phyloP scores from a whole-genome alignment of 2,113 vertebrate genomes.

The Heterotilapia buettikoferi region DNA sequence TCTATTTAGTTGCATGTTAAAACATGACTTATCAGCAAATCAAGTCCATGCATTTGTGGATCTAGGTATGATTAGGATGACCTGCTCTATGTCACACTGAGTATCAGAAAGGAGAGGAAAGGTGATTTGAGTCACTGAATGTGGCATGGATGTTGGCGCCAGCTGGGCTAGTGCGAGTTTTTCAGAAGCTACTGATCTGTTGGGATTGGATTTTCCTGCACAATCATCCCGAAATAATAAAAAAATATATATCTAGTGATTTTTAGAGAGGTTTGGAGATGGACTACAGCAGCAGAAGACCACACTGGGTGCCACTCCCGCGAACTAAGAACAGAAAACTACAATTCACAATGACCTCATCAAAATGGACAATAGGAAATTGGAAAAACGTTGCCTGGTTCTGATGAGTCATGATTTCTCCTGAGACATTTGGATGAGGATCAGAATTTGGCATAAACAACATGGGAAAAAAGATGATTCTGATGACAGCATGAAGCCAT shows the following conservation, averaged over 20 bases:
- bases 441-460: background rate
- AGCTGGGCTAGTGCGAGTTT: background rate
- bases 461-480: background rate
- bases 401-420: background rate
- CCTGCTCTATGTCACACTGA: background rate
- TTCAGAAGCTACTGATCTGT: background rate
- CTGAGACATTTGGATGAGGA: background rate
- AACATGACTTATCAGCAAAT: background rate
- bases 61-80: background rate
- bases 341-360: background rate
- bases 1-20: background rate
- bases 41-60: background rate
- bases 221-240: accelerated
- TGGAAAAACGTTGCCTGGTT: background rate
- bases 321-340: background rate
- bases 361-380: background rate
- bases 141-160: background rate
- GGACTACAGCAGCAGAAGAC: background rate
- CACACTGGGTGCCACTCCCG: background rate
- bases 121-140: background rate
- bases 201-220: background rate
- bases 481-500: background rate
- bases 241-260: accelerated
- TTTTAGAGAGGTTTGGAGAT: background rate
- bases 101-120: background rate